Base-by-base conservation (phyloP, 2,113 vertebrate species). In the Oophaga pumilio region DNA sequence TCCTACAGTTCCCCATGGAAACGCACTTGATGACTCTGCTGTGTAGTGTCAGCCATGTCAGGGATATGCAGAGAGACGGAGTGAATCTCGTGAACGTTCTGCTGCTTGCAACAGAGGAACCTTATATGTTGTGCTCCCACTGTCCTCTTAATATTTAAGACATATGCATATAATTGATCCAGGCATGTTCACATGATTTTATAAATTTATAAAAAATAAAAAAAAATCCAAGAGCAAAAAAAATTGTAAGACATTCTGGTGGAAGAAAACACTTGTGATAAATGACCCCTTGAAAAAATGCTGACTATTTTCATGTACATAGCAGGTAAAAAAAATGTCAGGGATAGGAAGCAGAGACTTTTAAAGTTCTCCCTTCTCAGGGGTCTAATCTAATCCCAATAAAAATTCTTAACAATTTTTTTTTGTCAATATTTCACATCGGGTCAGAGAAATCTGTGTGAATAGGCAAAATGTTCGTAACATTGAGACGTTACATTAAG, bases 261-360 rank as follows among this genome's bases (percentile, higher is more conserved):
- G 15, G 66, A 24, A 28, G 59, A 59, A 59, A 74, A 24, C 20
- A 13, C 22, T 64, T 59, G 57, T 82, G 79, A 87, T 76, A 64
- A 87, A 87, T 82, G 53, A 87, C 56, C 78, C 56, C 73, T 59
- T 60, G 43, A 60, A 87, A 62, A 81, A 87, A 59, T 73, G 85
- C 77, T 87, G 66, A 87, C 64, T 53, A 10, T 28, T 59, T 62
- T 76, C 33, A 66, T 2, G 8, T 66, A 24, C n/a, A 26, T 26
- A 24, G 10, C n/a, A 13, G 64, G 24, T 68, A 24, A 10, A 6
- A 53, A 9, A 43, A 24, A 10, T 24, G 60, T 62, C 60, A 62
- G 20, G 22, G 28, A 43, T 1, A 33, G 68, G 68, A 71, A 7
- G 14, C 6, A 15, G 26, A 15, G 28, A 28, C 26, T 33, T 15